Percentiles rank a stretch among this genome's conserved stretches.
Evolutionary conservation across 2,888 invertebrate species (phyloP).

Genomic region (Agapetus fuscipes): DNA sequence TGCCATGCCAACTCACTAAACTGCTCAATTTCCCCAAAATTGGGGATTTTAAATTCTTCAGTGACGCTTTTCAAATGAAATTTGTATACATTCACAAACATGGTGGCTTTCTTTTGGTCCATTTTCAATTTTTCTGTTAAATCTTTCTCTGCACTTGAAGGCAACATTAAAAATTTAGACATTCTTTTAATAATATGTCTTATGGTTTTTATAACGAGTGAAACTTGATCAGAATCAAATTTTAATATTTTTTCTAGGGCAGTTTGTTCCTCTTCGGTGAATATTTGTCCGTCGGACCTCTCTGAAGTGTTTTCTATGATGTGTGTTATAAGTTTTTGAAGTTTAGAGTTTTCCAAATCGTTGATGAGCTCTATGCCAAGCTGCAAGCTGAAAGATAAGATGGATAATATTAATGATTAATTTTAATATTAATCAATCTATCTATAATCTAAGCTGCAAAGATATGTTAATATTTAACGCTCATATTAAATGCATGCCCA

Average conservation of each 20-base stretch:
- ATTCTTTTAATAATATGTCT: constrained; percentile 17
- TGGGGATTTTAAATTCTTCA: constrained; percentile 13
- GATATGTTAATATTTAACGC: no score
- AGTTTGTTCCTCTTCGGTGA: constrained; percentile 13
- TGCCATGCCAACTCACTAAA: constrained; percentile 13
- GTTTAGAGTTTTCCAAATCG: constrained; percentile 12
- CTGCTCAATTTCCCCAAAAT: constrained; percentile 16
- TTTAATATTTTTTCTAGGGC: constrained; percentile 17
- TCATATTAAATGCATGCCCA: no score
- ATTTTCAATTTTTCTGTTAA: constrained; percentile 9
- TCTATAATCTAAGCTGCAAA: no score
- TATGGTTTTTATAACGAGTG: constrained; percentile 15
- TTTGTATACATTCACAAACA: constrained; percentile 15
- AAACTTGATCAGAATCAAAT: constrained; percentile 12
- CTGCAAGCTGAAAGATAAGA: constrained; percentile 11
- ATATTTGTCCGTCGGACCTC: constrained; percentile 11
- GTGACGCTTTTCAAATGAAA: constrained; percentile 9
- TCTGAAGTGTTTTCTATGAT: constrained; percentile 10
- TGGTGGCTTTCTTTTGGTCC: constrained; percentile 13
- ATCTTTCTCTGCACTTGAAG: constrained; percentile 9
- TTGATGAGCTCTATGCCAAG: constrained; percentile 13
- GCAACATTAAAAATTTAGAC: constrained; percentile 18
- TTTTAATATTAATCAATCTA: no score
- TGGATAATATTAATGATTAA: not conserved
- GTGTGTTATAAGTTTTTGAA: constrained; percentile 14